phyloP scores from a whole-genome alignment of 2,888 invertebrate species.

The Gastrophysa polygoni region DNA sequence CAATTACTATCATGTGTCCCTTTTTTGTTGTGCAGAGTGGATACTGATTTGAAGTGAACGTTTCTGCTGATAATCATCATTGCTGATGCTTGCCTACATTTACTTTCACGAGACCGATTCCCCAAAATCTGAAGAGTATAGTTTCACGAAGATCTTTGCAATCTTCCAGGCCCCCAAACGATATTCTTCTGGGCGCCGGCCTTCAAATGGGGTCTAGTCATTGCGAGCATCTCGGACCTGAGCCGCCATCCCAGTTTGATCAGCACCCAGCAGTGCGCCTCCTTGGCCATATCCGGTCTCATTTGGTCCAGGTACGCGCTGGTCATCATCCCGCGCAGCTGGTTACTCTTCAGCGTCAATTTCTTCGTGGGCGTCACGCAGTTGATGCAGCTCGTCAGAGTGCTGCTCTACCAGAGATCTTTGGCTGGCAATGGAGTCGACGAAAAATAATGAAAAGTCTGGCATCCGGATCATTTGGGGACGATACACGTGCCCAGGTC shows the following conservation, averaged over 20 bases:
- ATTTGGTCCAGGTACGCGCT: constrained; percentile 94
- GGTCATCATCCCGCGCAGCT: constrained; percentile 94
- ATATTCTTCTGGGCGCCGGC: constrained; percentile 96
- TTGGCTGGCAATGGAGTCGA: background rate
- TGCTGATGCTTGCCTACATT: too few species aligned
- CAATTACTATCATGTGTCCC: too few species aligned
- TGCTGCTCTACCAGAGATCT: background rate
- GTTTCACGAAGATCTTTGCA: too few species aligned
- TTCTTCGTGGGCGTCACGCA: constrained; percentile 83
- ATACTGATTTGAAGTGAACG: too few species aligned
- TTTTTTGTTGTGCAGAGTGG: too few species aligned
- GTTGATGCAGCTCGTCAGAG: constrained; percentile 13
- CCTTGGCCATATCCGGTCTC: constrained; percentile 81
- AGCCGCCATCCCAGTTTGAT: constrained; percentile 83
- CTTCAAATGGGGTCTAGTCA: constrained; percentile 87
- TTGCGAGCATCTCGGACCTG: constrained; percentile 64
- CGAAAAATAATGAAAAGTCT: background rate
- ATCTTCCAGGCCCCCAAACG: constrained; percentile 84
- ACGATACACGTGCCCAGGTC: too few species aligned
- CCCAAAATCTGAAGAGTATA: too few species aligned
- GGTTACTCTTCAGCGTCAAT: constrained; percentile 89
- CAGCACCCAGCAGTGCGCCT: constrained; percentile 78
- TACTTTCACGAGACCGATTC: too few species aligned
- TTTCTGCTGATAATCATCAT: too few species aligned
- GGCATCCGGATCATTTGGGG: background rate